phyloP scores from a whole-genome alignment of 2,797 vertebrate species.

The Margarornis squamiger region DNA sequence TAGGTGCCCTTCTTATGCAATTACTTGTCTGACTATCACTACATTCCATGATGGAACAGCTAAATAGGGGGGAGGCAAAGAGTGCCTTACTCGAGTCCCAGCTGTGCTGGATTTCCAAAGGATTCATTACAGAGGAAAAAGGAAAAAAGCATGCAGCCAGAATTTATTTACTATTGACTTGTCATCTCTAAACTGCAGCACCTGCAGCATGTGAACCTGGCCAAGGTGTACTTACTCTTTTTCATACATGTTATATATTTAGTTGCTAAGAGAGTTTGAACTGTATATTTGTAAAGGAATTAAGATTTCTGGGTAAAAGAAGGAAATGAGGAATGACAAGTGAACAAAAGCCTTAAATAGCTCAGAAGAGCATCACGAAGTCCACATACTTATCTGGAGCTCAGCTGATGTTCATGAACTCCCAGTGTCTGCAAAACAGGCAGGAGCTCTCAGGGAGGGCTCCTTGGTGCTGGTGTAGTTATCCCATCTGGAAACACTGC shows the following conservation, averaged over 20 bases:
- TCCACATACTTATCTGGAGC: neutral
- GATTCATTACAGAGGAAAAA: neutral
- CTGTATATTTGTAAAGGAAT: neutral
- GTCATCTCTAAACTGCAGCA: neutral
- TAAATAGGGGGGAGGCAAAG: neutral
- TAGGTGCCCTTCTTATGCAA: neutral
- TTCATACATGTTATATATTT: neutral
- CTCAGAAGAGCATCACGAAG: neutral
- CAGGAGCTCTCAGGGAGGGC: neutral
- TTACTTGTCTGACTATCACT: neutral
- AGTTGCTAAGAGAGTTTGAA: neutral
- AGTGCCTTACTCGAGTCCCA: neutral
- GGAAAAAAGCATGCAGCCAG: neutral
- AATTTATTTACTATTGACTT: conserved; percentile 6
- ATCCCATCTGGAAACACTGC: neutral
- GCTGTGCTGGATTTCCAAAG: neutral
- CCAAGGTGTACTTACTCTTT: neutral
- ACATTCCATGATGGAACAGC: neutral
- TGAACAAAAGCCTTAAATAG: neutral
- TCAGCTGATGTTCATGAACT: neutral
- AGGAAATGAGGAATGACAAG: neutral
- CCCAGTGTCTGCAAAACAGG: neutral
- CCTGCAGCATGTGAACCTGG: neutral
- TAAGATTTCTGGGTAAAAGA: neutral
- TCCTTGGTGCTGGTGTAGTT: neutral